These are phyloP conservation scores for Todiramphus saurophagus DNA, from an alignment of 2,113 vertebrate species.

Conservation along the genomic window DNA sequence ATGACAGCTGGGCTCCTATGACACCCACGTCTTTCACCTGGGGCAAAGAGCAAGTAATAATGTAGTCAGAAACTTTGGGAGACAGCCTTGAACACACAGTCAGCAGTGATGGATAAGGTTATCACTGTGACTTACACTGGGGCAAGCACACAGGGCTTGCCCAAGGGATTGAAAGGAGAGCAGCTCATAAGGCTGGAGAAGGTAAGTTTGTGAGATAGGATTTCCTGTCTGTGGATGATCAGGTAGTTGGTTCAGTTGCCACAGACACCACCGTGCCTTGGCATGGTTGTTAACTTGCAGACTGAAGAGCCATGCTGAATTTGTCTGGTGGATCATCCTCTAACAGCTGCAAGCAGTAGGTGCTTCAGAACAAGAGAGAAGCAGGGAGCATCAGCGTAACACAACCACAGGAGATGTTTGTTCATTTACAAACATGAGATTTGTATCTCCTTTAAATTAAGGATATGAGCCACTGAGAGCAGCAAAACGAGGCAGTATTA, in stretches of 20 bases:
- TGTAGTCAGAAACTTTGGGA: background rate
- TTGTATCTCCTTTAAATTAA: conserved; percentile 5
- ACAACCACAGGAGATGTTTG: background rate
- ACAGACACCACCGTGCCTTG: rapidly evolving
- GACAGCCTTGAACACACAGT: background rate
- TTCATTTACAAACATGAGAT: background rate
- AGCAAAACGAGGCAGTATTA: background rate
- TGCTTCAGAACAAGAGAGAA: background rate
- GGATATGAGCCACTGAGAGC: background rate
- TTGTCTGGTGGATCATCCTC: background rate
- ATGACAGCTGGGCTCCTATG: background rate
- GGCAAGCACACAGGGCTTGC: background rate
- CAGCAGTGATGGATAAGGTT: background rate
- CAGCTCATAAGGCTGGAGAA: background rate
- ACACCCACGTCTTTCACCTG: background rate
- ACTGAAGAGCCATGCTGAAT: background rate
- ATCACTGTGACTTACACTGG: background rate
- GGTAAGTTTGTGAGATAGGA: background rate
- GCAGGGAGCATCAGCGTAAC: background rate
- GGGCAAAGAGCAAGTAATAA: background rate
- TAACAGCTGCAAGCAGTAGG: background rate
- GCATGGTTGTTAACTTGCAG: background rate
- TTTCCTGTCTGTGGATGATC: background rate
- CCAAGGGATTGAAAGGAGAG: background rate
- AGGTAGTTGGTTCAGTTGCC: background rate